Percentiles rank a stretch among this genome's conserved stretches.
Evolutionary conservation across 2,113 vertebrate genomes (phyloP).

Genomic region (Rhinolophus sinicus): DNA sequence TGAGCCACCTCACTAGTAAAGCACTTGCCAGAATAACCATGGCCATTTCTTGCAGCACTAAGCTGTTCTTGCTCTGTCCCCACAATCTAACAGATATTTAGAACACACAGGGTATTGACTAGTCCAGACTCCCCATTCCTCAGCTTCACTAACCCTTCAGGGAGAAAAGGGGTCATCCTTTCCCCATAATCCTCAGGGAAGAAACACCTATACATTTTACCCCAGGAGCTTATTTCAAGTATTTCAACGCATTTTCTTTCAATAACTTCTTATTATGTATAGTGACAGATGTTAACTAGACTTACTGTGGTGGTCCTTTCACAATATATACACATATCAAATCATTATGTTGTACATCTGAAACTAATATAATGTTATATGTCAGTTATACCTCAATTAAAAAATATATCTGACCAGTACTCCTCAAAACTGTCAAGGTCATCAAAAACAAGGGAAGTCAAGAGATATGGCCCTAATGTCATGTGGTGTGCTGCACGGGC

Average conservation of each 20-base stretch:
- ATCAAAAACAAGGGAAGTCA: not conserved
- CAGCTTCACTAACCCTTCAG: not conserved
- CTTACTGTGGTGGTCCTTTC: not conserved
- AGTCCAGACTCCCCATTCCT: not conserved
- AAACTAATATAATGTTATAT: not conserved
- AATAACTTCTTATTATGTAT: not conserved
- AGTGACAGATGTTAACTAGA: not conserved
- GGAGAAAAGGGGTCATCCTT: not conserved
- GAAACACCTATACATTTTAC: not conserved
- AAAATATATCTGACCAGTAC: not conserved
- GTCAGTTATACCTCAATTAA: not conserved
- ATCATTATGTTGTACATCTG: not conserved
- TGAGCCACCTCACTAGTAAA: not conserved
- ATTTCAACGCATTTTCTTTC: slow-evolving; percentile 19
- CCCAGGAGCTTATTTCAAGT: not conserved
- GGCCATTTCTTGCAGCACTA: not conserved
- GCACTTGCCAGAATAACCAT: not conserved
- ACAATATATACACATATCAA: not conserved
- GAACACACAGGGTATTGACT: not conserved
- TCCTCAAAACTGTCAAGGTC: not conserved
- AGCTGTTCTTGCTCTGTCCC: not conserved
- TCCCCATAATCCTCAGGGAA: not conserved
- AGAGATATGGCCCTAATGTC: not conserved
- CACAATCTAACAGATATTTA: not conserved
- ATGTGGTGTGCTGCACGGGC: not conserved